These are phyloP conservation scores for Coregonus sp. DNA, from an alignment of 2,797 vertebrate species.

Conservation along the genomic window DNA sequence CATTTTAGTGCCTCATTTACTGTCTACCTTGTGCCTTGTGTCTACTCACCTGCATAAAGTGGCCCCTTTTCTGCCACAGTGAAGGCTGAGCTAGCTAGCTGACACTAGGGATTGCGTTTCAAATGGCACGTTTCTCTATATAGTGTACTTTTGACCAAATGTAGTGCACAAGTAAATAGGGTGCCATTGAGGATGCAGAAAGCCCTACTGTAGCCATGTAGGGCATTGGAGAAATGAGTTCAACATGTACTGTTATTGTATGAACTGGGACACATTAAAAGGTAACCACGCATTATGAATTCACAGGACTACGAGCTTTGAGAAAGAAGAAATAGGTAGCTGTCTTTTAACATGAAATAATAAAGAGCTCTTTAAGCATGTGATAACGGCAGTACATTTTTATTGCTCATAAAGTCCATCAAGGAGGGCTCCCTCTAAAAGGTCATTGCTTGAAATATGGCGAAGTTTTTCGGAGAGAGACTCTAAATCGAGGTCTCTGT, in stretches of 20 bases:
- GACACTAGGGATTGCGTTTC: background rate
- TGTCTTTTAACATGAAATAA: conserved; percentile 20
- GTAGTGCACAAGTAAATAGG: background rate
- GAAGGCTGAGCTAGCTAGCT: background rate
- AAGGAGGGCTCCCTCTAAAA: conserved; percentile 16
- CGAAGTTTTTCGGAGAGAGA: conserved; percentile 35
- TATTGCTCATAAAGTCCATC: conserved; percentile 36
- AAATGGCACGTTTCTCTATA: background rate
- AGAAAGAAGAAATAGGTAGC: conserved; percentile 8
- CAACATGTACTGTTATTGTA: conserved; percentile 21
- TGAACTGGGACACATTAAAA: conserved; percentile 25
- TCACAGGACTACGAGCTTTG: background rate
- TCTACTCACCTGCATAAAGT: conserved; percentile 44
- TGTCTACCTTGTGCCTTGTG: conserved; percentile 29
- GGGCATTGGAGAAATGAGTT: conserved; percentile 26
- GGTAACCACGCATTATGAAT: conserved; percentile 8
- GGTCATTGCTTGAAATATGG: conserved; percentile 27
- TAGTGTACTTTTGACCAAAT: background rate
- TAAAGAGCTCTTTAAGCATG: conserved; percentile 17
- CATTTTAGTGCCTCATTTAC: conserved; percentile 43
- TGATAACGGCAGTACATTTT: conserved; percentile 16
- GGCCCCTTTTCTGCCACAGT: conserved; percentile 9
- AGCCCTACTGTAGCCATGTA: conserved; percentile 1
- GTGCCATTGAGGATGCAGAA: conserved; percentile 16
- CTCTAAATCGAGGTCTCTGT: conserved; percentile 26